phyloP scores from a whole-genome alignment of 1,140 invertebrate species.

The Drosophila arawakana region DNA sequence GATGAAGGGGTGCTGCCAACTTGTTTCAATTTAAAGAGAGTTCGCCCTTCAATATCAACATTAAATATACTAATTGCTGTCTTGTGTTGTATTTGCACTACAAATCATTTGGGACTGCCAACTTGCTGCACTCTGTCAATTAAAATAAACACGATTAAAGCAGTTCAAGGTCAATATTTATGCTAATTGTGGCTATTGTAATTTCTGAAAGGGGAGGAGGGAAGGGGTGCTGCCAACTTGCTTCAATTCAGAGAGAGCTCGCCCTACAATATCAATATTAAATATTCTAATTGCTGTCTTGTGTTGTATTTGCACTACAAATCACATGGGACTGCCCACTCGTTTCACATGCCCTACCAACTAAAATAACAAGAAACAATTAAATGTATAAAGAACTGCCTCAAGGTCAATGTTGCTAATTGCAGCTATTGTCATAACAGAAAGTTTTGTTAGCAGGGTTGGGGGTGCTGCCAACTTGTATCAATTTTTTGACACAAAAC shows the following conservation, averaged over 20 bases:
- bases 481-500: conserved; percentile 9
- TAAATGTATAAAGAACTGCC: too few species aligned
- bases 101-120: neutral
- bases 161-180: neutral
- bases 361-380: neutral
- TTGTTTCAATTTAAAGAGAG: neutral
- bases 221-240: neutral
- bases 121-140: neutral
- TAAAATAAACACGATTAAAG: neutral
- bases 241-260: neutral
- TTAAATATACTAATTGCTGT: neutral
- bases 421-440: neutral
- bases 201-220: neutral
- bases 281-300: too few species aligned
- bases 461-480: conserved; percentile 8
- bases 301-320: too few species aligned
- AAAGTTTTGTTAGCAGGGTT: neutral
- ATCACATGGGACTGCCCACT: neutral
- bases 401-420: conserved; percentile 4
- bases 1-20: neutral
- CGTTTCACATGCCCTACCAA: neutral
- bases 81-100: too few species aligned
- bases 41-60: too few species aligned
- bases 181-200: neutral
- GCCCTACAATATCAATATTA: neutral